Percentiles rank a stretch among this genome's conserved stretches.
Evolutionary conservation across 2,797 vertebrate species (phyloP).

Genomic region (Momotus momota): DNA sequence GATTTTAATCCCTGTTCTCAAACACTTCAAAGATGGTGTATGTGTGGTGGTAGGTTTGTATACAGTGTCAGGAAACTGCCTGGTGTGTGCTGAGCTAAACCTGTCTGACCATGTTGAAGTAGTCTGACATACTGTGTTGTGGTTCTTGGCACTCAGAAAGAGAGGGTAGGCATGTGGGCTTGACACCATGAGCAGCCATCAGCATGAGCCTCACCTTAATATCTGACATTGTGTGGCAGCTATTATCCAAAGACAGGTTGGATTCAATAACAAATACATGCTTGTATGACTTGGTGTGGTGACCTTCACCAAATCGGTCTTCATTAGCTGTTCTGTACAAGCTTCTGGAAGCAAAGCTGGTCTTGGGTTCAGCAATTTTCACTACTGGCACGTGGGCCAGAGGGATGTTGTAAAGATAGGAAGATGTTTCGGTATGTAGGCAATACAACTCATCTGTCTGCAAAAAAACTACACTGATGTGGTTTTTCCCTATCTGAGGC

Average conservation of each 20-base stretch:
- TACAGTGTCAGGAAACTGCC: not conserved
- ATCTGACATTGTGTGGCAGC: accelerated
- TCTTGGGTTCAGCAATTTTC: not conserved
- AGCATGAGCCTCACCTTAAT: not conserved
- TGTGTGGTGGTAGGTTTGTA: not conserved
- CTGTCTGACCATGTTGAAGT: accelerated
- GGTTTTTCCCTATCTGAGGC: not conserved
- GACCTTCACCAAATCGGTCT: not conserved
- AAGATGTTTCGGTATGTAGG: not conserved
- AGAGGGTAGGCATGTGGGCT: not conserved
- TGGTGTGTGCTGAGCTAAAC: not conserved
- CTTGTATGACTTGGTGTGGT: not conserved
- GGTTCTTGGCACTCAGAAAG: not conserved
- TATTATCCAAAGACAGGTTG: not conserved
- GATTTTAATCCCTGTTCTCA: not conserved
- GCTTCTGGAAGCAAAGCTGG: not conserved
- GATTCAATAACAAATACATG: accelerated
- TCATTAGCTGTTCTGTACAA: not conserved
- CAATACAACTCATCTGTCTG: not conserved
- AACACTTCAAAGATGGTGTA: not conserved
- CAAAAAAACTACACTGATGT: not conserved
- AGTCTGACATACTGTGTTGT: not conserved
- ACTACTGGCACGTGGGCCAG: not conserved
- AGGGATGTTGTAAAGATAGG: not conserved
- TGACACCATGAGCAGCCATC: not conserved